A percentile compares a stretch with the other conserved stretches of the same genome.
Conservation (phyloP, 92 coral and sea anemone genomes). For the Epizoanthus ramosus region DNA sequence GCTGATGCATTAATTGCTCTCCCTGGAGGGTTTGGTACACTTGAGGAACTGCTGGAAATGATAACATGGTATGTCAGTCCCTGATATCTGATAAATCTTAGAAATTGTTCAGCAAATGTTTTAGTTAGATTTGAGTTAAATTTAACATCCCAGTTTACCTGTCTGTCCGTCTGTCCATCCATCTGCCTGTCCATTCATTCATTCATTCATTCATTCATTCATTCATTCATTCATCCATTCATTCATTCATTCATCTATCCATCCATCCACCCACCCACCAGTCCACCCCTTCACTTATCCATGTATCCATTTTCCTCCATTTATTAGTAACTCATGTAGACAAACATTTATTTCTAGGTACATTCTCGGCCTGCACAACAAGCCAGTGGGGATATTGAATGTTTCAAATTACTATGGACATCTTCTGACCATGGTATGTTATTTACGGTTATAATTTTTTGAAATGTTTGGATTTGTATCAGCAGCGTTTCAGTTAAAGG, state of each 20-base stretch:
- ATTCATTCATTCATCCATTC: no score
- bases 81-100: no score
- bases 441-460: background rate
- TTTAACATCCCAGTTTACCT: background rate
- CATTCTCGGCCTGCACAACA: conserved; percentile 74
- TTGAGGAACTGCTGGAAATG: conserved; percentile 93
- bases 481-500: no score
- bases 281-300: no score
- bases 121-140: no score
- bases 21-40: conserved; percentile 94
- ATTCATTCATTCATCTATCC: no score
- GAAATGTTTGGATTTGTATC: no score
- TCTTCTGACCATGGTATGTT: conserved; percentile 82
- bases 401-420: conserved; percentile 71
- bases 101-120: no score
- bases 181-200: background rate
- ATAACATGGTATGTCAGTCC: conserved; percentile 71
- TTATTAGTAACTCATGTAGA: background rate
- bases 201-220: background rate
- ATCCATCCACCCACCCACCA: no score
- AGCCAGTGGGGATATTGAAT: conserved; percentile 88
- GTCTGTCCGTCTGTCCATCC: background rate
- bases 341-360: conserved; percentile 56
- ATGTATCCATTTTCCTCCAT: no score
- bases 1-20: conserved; percentile 93